These are phyloP conservation scores for Chaetura pelagica DNA, from an alignment of 2,113 vertebrate species.

Conservation along the genomic window DNA sequence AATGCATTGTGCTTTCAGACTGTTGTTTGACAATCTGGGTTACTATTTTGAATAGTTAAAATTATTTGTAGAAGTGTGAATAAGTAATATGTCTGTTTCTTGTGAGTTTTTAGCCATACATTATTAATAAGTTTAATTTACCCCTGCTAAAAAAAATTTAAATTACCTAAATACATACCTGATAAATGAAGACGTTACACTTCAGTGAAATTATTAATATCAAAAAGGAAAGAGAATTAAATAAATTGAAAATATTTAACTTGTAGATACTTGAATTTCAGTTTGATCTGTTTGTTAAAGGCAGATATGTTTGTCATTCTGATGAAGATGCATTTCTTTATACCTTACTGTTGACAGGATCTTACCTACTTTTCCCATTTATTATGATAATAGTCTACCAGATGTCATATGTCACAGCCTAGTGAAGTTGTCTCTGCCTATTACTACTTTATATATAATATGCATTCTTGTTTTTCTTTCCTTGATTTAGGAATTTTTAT, in stretches of 20 bases:
- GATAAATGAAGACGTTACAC: neutral
- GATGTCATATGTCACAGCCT: constrained; percentile 62
- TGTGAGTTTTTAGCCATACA: neutral
- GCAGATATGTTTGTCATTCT: constrained; percentile 67
- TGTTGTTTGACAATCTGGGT: neutral
- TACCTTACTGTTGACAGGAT: constrained; percentile 68
- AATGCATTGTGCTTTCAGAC: neutral
- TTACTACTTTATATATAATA: constrained; percentile 17
- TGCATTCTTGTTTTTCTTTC: constrained; percentile 39
- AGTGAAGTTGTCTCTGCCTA: constrained; percentile 61
- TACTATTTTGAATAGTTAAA: neutral
- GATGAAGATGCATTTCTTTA: constrained; percentile 62
- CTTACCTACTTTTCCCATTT: constrained; percentile 67
- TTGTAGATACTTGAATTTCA: constrained; percentile 30
- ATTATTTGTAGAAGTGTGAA: neutral
- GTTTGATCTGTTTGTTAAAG: constrained; percentile 67
- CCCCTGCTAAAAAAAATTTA: neutral
- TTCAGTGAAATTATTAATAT: neutral
- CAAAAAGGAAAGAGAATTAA: neutral
- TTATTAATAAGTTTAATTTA: neutral
- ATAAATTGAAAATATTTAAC: constrained; percentile 44
- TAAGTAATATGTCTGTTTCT: neutral
- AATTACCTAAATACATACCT: neutral
- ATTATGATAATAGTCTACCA: constrained; percentile 72
- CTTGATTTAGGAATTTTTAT: constrained; percentile 51